Evolutionary conservation across 2,113 vertebrate species (phyloP), one percentile per base, ranked within the genome.

Genomic region (Excalfactoria chinensis): DNA sequence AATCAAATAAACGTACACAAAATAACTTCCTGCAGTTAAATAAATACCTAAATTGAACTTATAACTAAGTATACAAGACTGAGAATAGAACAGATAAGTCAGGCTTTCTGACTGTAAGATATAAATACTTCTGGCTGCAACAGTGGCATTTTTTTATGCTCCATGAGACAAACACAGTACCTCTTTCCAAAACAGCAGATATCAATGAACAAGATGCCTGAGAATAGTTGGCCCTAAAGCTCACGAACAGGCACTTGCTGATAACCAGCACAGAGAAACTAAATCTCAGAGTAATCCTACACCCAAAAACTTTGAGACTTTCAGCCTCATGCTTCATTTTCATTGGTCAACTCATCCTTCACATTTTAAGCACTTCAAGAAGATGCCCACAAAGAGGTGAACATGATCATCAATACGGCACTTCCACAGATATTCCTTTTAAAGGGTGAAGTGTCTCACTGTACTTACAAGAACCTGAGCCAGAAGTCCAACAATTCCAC

Each of bases 91-190:
- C 20, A 69, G n/a, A 68, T 48, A 21, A 2, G 17, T 14, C 60
- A 35, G 2, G 26, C 25, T 89, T 68, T 5, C 6, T 15, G 75
- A 49, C 75, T 34, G 25, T 26, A 81, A 78, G 14, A 58, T 17
- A 4, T 22, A 64, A 74, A 30, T 5, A 25, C 25, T 71, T n/a
- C 30, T 63, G 51, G 13, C 34, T 76, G 6, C 32, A 49, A 83
- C 13, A 40, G 0, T 64, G 34, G 12, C 19, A 30, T 46, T 82
- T 63, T 2, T 78, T 81, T 64, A 53, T 15, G 23, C 0, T 6
- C 51, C 35, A 7, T 37, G 68, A 75, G 43, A 85, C n/a, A 73
- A 80, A 84, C 9, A 30, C 0, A 78, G 37, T 20, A 73, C 3
- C 34, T 59, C 41, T 67, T n/a, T 44, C 30, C 64, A 44, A 32